Conservation (phyloP, 2,888 invertebrate genomes). For the Sphecodes monilicornis region DNA sequence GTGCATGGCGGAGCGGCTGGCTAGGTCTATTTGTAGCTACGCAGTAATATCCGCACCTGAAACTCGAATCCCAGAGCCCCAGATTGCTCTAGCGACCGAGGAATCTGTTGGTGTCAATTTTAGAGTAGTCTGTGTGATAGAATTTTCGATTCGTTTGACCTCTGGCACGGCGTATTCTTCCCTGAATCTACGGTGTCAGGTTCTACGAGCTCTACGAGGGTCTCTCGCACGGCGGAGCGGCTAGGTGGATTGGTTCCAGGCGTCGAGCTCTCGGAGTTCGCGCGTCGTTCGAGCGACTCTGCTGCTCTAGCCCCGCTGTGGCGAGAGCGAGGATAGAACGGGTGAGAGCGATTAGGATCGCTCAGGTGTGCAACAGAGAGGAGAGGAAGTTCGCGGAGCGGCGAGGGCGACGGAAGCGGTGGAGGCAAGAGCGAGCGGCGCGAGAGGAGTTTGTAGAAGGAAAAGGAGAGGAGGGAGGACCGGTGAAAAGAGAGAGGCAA, state of each 20-base stretch:
- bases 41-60: too few relatives aligned
- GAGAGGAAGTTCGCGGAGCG: conserved; percentile 21
- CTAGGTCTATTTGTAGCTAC: neutral
- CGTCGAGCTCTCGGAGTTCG: conserved; percentile 64
- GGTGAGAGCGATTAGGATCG: conserved; percentile 22
- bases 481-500: conserved; percentile 67
- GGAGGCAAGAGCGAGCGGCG: conserved; percentile 51
- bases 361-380: conserved; percentile 23
- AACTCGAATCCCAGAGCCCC: neutral
- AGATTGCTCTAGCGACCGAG: neutral
- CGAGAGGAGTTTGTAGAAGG: conserved; percentile 65
- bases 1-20: neutral
- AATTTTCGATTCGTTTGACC: conserved; percentile 51
- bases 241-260: conserved; percentile 64
- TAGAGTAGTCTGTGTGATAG: neutral
- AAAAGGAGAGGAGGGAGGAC: conserved; percentile 64
- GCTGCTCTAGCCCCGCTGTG: conserved; percentile 24
- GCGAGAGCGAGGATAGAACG: conserved; percentile 32
- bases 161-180: conserved; percentile 3
- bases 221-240: conserved; percentile 27
- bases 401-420: conserved; percentile 25
- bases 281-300: conserved; percentile 32
- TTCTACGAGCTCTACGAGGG: conserved; percentile 1
- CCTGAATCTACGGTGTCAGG: neutral
- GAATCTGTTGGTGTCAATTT: neutral